Conservation (phyloP, 2,113 vertebrate species). For the Paracanthobrama guichenoti region DNA sequence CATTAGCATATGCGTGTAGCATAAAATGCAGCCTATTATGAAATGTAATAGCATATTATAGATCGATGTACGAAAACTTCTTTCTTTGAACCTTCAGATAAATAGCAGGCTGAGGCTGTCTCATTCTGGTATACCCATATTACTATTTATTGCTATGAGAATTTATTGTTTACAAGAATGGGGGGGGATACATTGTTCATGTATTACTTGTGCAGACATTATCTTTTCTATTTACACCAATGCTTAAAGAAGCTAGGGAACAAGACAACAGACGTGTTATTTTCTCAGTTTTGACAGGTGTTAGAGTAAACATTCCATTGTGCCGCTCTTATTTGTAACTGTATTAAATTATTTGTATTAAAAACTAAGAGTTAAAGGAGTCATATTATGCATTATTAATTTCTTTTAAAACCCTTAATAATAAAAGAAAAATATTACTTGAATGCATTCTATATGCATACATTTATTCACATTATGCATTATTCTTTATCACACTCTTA, state of each 20-base stretch:
- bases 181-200: neutral
- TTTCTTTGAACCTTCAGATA: constrained; percentile 15
- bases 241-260: constrained; percentile 61
- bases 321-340: neutral
- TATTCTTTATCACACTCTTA: too few relatives aligned
- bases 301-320: constrained; percentile 20
- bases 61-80: neutral
- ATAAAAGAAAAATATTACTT: too few relatives aligned
- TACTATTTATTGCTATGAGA: constrained; percentile 40
- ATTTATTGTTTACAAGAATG: constrained; percentile 5
- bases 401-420: too few relatives aligned
- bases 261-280: constrained; percentile 33
- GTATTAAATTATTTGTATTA: too few relatives aligned
- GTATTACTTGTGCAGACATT: neutral
- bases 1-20: neutral
- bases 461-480: too few relatives aligned
- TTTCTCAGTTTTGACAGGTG: constrained; percentile 31
- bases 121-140: neutral
- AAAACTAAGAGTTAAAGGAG: neutral
- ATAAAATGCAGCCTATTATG: constrained; percentile 1
- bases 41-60: neutral
- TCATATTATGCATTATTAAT: neutral
- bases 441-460: too few relatives aligned
- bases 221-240: constrained; percentile 6
- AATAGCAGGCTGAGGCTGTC: neutral